Evolutionary conservation across 1,140 invertebrate species (phyloP), one percentile per base, ranked within the genome.

Genomic region (Zaprionus lachaisei): DNA sequence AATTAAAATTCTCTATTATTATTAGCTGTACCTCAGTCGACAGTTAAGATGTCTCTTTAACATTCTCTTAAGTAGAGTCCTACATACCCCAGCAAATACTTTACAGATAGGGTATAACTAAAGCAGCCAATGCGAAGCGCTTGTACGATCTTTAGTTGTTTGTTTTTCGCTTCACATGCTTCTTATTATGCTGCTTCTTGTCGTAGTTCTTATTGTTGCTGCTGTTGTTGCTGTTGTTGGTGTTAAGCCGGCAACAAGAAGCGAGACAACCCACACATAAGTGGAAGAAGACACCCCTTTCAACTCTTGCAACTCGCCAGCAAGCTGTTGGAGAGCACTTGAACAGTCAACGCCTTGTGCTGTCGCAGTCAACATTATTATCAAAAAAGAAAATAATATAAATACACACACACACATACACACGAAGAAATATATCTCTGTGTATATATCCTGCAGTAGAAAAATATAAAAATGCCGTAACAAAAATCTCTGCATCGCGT

Each of bases 261-360:
- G 51, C 61, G 62, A 72, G 31, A 65, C 54, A 72, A 58, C 28
- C 26, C 26, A 26, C 58, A 72, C 24, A 51, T 70, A 78, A 72
- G 41, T 72, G 68, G 34, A 54, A 47, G 41, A 49, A 71, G 55
- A 56, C 37, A 38, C 22, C 69, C 72, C 44, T 65, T 47, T 17
- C 57, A 41, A 49, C 51, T 64, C 37, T 17, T n/a, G 15, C 57
- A 41, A 49, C 55, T 64, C 37, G 38, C 15, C 41, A 58, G 72
- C 58, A 71, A 37, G 77, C 77, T 76, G 72, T 65, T 62, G 63
- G 68, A 55, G 51, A 77, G 70, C 31, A 74, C 83, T 80, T 74
- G 9, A 58, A 71, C 80, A 86, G 80, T 86, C 76, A 73, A 86
- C 83, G 70, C 80, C 83, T 86, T 76, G 62, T 57, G 73, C 54